These are phyloP conservation scores for Chelonoidis abingdonii DNA, from an alignment of 2,113 vertebrate genomes.

Conservation along the genomic window DNA sequence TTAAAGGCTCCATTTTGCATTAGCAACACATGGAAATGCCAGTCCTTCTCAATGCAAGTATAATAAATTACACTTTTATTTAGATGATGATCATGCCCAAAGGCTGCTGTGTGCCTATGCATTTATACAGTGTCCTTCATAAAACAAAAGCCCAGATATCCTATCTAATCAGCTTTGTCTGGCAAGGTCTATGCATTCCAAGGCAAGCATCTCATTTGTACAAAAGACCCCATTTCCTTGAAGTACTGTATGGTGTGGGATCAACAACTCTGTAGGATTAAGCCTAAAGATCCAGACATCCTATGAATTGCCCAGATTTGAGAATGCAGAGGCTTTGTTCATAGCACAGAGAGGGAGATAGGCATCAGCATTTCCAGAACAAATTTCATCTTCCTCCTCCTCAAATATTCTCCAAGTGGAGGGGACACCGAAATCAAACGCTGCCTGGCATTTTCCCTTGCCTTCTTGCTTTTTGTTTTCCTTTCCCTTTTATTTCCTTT, in stretches of 20 bases:
- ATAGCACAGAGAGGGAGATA: background rate
- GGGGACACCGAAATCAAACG: fast-evolving
- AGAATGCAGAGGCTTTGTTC: background rate
- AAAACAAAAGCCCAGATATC: background rate
- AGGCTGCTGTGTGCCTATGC: fast-evolving
- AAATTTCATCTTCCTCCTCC: background rate
- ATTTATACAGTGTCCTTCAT: background rate
- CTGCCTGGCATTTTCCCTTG: background rate
- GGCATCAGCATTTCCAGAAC: background rate
- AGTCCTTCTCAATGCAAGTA: background rate
- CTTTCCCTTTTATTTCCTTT: background rate
- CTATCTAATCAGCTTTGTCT: background rate
- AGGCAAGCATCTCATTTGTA: background rate
- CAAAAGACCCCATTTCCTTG: background rate
- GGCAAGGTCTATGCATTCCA: background rate
- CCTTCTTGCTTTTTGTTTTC: background rate
- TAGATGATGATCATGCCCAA: background rate
- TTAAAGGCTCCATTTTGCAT: background rate
- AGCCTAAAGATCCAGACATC: fast-evolving
- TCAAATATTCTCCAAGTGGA: fast-evolving
- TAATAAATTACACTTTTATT: background rate
- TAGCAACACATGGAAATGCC: background rate
- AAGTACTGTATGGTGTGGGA: fast-evolving
- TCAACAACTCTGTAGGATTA: background rate
- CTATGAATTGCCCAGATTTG: background rate